phyloP scores from a whole-genome alignment of 1,140 invertebrate genomes.

The Drosophila virilis region DNA sequence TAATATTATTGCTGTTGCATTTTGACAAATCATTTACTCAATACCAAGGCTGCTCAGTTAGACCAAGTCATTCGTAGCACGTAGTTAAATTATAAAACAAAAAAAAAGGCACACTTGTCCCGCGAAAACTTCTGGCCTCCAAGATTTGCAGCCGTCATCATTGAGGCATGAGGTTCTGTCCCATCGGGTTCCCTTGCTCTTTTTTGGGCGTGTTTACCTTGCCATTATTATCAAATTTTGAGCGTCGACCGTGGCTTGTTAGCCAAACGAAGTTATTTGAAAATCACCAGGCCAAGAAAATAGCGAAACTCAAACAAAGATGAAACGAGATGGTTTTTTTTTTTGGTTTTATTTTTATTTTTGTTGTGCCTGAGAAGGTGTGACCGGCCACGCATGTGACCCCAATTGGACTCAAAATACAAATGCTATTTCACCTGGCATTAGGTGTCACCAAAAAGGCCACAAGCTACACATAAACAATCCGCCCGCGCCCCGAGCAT shows the following conservation, averaged over 20 bases:
- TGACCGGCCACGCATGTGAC: slow-evolving; percentile 75
- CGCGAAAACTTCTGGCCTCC: slow-evolving; percentile 60
- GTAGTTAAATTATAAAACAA: slow-evolving; percentile 2
- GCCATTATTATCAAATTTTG: slow-evolving; percentile 70
- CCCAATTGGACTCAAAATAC: slow-evolving; percentile 74
- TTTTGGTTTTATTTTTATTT: too few species aligned
- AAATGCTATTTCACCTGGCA: slow-evolving; percentile 60
- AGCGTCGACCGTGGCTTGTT: slow-evolving; percentile 53
- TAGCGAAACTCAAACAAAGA: slow-evolving; percentile 52
- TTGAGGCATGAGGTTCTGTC: slow-evolving; percentile 22
- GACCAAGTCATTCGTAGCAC: slow-evolving; percentile 54
- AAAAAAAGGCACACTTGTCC: not conserved
- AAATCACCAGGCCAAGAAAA: slow-evolving; percentile 46
- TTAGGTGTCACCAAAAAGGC: slow-evolving; percentile 60
- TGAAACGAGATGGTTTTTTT: slow-evolving; percentile 41
- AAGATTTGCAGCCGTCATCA: slow-evolving; percentile 71
- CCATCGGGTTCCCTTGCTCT: slow-evolving; percentile 43
- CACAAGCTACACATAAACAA: slow-evolving; percentile 39
- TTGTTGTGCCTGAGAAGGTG: slow-evolving; percentile 41
- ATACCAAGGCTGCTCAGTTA: slow-evolving; percentile 62
- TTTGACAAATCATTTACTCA: slow-evolving; percentile 59
- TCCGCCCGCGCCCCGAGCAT: slow-evolving; percentile 10
- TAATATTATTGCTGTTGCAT: slow-evolving; percentile 32
- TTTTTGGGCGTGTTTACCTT: slow-evolving; percentile 49
- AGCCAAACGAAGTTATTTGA: slow-evolving; percentile 61